These are phyloP conservation scores for Oncorhynchus gorbuscha DNA, from an alignment of 2,113 vertebrate species.

Conservation along the genomic window DNA sequence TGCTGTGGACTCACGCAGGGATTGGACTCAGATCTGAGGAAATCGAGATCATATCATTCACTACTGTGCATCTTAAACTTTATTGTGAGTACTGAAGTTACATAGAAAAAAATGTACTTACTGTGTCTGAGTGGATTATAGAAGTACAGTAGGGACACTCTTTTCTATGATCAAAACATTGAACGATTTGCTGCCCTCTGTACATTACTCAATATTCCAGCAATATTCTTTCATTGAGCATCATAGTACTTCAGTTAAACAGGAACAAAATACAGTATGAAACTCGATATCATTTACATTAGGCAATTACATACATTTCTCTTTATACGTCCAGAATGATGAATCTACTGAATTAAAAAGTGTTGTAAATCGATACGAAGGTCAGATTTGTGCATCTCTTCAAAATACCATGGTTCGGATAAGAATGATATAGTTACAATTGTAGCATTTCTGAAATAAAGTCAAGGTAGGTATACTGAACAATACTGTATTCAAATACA, in stretches of 20 bases:
- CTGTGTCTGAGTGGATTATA: constrained; percentile 16
- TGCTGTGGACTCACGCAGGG: not conserved
- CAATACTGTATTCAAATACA: not conserved
- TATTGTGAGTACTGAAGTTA: constrained; percentile 52
- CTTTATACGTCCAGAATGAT: not conserved
- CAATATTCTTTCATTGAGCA: not conserved
- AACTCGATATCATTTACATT: not conserved
- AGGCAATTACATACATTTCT: not conserved
- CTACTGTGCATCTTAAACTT: constrained; percentile 27
- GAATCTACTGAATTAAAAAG: not conserved
- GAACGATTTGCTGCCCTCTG: constrained; percentile 9
- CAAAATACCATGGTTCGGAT: not conserved
- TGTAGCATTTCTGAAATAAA: not conserved
- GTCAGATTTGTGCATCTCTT: not conserved
- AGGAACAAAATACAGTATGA: not conserved
- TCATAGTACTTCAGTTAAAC: constrained; percentile 8
- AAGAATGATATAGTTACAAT: not conserved
- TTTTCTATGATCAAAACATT: constrained; percentile 8
- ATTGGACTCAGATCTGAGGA: not conserved
- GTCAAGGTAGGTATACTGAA: not conserved
- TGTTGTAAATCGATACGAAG: not conserved
- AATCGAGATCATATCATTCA: not conserved
- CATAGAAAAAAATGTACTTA: constrained; percentile 31
- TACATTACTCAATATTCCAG: not conserved
- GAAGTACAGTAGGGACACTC: constrained; percentile 38